Evolutionary conservation across 2,888 invertebrate genomes (phyloP), one percentile per base, ranked within the genome.

Genomic region (Plagodis pulveraria): DNA sequence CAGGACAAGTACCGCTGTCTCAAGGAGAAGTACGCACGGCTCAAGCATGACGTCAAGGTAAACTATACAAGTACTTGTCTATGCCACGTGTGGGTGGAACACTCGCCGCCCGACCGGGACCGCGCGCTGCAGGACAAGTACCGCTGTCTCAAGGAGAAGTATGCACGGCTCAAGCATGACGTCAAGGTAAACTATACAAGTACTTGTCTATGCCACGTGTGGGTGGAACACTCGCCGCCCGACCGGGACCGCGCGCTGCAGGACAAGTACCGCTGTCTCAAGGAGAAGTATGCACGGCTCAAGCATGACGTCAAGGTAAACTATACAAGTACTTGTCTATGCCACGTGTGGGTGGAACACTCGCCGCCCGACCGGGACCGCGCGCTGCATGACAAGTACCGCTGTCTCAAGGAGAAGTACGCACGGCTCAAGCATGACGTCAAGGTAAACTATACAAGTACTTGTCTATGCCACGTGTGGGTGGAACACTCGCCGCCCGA

Each of bases 371-470:
- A 96, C 74, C 95, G 95, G 96, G 22, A 22, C 22, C 96, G 75
- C 96, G 89, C 95, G 45, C 77, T 97, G 2, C 95, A 96, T 69
- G 96, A 96, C 70, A 97, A 97, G 79, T 97, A 97, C 79, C 93
- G 94, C 49, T 96, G 96, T 56, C 89, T 97, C 51, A 97, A 97
- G 82, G 96, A 96, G 77, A 97, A 97, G 83, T 97, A 97, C 73
- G 93, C 95, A 32, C 91, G 96, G 10, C 87, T 97, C 56, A 97
- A 97, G 81, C 96, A 95, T 32, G 97, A 97, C 69, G 96, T 97
- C 8, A 96, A 96, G 83, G 86, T 96, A 51, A 41, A 32, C 6
- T 8, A 5, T 38, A 38, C 38, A 38, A 22, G 22, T 22, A 22
- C 22, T n/a, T 22, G 22, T 22, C 22, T 22, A 22, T 22, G 22